phyloP scores from a whole-genome alignment of 1,140 invertebrate species.

The Caenorhabditis brenneri region DNA sequence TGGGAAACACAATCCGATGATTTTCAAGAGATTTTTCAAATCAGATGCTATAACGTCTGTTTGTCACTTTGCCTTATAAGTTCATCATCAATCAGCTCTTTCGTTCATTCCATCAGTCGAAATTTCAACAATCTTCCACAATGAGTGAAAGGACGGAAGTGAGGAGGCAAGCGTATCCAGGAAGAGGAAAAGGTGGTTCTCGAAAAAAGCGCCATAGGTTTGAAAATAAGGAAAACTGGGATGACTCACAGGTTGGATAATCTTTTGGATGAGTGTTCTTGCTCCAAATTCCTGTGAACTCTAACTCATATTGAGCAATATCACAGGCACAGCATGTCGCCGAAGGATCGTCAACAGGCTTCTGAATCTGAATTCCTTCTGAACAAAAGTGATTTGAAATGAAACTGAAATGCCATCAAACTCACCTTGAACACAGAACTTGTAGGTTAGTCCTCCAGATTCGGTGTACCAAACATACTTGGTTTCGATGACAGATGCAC shows the following conservation, averaged over 20 bases:
- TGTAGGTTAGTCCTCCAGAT: slow-evolving; percentile 80
- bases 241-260: slow-evolving; percentile 77
- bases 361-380: slow-evolving; percentile 77
- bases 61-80: slow-evolving; percentile 87
- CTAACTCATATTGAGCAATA: slow-evolving; percentile 72
- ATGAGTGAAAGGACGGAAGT: slow-evolving; percentile 83
- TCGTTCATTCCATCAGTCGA: slow-evolving; percentile 90
- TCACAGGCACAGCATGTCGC: slow-evolving; percentile 84
- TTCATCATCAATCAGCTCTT: slow-evolving; percentile 90
- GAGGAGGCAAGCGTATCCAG: slow-evolving; percentile 95
- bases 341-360: slow-evolving; percentile 78
- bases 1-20: slow-evolving; percentile 90
- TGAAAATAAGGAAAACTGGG: background rate
- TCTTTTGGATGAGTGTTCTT: slow-evolving; percentile 93
- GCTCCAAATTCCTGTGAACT: slow-evolving; percentile 95
- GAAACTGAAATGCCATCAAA: too few relatives aligned
- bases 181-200: slow-evolving; percentile 91
- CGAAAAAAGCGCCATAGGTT: slow-evolving; percentile 61
- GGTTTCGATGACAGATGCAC: slow-evolving; percentile 85
- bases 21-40: slow-evolving; percentile 90
- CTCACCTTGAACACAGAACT: slow-evolving; percentile 81
- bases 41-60: slow-evolving; percentile 82
- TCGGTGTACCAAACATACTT: slow-evolving; percentile 85
- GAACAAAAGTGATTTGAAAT: too few relatives aligned
- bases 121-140: slow-evolving; percentile 89